Base-by-base conservation (phyloP, 1,140 invertebrate species). In the Scaptomyza hsui region DNA sequence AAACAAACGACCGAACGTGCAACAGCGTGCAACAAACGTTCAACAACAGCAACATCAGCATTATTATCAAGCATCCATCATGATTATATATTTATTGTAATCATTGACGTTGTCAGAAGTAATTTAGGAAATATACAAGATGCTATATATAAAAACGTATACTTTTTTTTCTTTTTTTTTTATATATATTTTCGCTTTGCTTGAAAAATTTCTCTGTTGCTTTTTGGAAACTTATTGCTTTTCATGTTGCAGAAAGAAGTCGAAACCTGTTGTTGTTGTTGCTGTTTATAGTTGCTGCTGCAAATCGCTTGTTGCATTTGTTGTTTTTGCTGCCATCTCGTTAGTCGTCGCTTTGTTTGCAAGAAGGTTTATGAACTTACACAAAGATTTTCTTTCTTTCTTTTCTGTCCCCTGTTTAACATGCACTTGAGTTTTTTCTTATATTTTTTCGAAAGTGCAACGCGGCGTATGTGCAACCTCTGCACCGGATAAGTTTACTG, bases 281-380 rank as follows among this genome's bases (percentile, higher is more conserved):
- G 32, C 16, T 10, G 48, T 19, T 15, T 29, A 29, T 29, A 29
- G 45, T 19, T 52, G 35, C 16, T 41, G 19, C 2, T 41, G 18
- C 10, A 51, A 51, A 62, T 64, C 29, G 52, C 19, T 24, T 59
- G 55, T 51, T 67, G 63, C 53, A 37, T 37, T 67, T 65, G 53
- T 67, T 65, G 53, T 63, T 53, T n/a, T 21, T 61, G 56, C 44
- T 39, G 53, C 32, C 41, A 52, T 47, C 60, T 71, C 60, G 68
- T 72, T 75, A 77, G 53, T 71, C 55, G 53, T 71, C 55, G 73
- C 71, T 72, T 88, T 88, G 82, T 88, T 80, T 61, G 71, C 74
- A 75, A 88, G 82, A 88, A 88, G 82, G 82, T 88, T 82, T 86
- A 78, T 88, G 82, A 88, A 88, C 82, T 78, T 88, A 88, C 78